Conservation (phyloP, 2,113 vertebrate species). For the Cochlearius cochlearius region DNA sequence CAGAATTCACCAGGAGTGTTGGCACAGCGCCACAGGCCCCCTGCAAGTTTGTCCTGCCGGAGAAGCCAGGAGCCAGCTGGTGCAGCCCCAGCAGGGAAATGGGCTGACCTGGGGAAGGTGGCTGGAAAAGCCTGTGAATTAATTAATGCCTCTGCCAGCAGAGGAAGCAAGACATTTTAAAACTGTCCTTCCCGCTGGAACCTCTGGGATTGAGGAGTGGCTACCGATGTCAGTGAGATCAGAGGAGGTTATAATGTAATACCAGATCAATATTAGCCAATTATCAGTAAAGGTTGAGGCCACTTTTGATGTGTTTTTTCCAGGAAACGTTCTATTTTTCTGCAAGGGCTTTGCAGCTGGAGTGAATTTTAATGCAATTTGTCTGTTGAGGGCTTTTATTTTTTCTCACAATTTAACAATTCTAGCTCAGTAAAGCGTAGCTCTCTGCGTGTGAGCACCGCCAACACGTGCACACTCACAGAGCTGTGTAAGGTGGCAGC, state of each 20-base stretch:
- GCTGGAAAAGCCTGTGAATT: slow-evolving; percentile 13
- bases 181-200: slow-evolving; percentile 13
- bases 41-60: neutral
- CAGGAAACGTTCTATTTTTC: slow-evolving; percentile 32
- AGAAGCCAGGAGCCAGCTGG: slow-evolving; percentile 19
- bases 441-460: neutral
- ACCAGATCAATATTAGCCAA: slow-evolving; percentile 58
- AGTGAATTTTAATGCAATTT: slow-evolving; percentile 39
- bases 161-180: slow-evolving; percentile 11
- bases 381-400: neutral
- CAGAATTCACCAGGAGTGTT: neutral
- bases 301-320: slow-evolving; percentile 23
- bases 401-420: neutral
- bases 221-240: slow-evolving; percentile 29
- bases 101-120: slow-evolving; percentile 37
- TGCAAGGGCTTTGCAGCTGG: neutral
- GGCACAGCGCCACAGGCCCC: neutral
- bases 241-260: slow-evolving; percentile 44
- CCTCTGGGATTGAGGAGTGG: slow-evolving; percentile 23
- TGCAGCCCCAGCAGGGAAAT: slow-evolving; percentile 3
- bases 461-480: neutral
- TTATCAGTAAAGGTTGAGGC: slow-evolving; percentile 42
- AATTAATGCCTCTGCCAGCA: slow-evolving; percentile 31
- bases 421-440: neutral
- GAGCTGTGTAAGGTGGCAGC: neutral